Evolutionary conservation across 1,140 invertebrate genomes (phyloP), one percentile per base, ranked within the genome.

Genomic region (Drosophila parvula): DNA sequence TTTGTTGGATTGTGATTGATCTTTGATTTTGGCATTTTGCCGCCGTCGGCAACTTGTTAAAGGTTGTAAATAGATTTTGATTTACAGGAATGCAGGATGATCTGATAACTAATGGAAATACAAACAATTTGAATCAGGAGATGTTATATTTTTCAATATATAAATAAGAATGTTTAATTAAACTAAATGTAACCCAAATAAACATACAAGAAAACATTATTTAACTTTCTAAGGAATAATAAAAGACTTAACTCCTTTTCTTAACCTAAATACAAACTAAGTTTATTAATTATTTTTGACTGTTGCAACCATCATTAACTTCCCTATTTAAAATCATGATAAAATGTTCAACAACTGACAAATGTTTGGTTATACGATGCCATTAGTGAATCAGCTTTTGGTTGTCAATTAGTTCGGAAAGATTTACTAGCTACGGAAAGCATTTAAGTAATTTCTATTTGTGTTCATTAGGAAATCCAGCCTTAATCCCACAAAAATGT

Each of bases 1-100:
- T 50, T 64, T 68, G 55, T 82, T 57, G 34, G 62, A 59, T 77
- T 84, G 82, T 86, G 82, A 86, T 86, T 88, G 79, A 88, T 85
- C 83, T 88, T 82, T 82, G 74, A 75, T 67, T 81, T 81, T 69
- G 74, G 73, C 62, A 68, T 58, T 81, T 67, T 77, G 73, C 79
- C 73, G 62, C 61, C 78, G 47, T 60, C 62, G 79, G 59, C 63
- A 56, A 61, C 62, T 57, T 58, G 74, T 71, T 38, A 36, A 36
- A 38, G 48, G 41, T 16, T 67, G 47, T 58, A 81, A 86, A 74
- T 63, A 67, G 36, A 64, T 61, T 75, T 4, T 9, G 30, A 32
- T 59, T 55, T 51, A n/a, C 12, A 47, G 9, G 11, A 60, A 53
- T 56, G 43, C 43, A 45, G 32, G 12, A 0, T 30, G n/a, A 9